Evolutionary conservation across 2,797 vertebrate species (phyloP), one percentile per base, ranked within the genome.

Genomic region (Kryptopterus vitreolus): DNA sequence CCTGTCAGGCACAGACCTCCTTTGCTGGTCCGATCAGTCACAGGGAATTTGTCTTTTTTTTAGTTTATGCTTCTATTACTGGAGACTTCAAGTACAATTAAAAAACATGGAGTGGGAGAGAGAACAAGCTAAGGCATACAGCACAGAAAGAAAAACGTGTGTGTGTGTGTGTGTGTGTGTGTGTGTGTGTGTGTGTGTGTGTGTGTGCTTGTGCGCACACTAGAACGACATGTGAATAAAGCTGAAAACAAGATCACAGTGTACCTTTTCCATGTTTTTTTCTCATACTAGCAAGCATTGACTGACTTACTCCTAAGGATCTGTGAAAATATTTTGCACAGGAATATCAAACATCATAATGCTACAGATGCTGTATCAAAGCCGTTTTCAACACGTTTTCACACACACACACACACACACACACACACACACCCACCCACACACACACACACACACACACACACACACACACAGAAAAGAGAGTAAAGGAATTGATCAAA

Each of bases 401-500:
- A n/a, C n/a, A n/a, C n/a, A n/a, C n/a, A n/a, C n/a, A n/a, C n/a
- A n/a, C n/a, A n/a, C n/a, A n/a, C n/a, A n/a, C n/a, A n/a, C n/a
- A n/a, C n/a, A n/a, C n/a, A n/a, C n/a, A n/a, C n/a, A n/a, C n/a
- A n/a, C n/a, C n/a, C n/a, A n/a, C n/a, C n/a, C n/a, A n/a, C n/a
- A n/a, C n/a, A n/a, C n/a, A n/a, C n/a, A n/a, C n/a, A n/a, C n/a
- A n/a, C n/a, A n/a, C n/a, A n/a, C n/a, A n/a, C n/a, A n/a, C n/a
- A n/a, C n/a, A n/a, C 16, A 31, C 16, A 61, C 5, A 11, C 3
- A 6, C 22, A 62, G 31, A 55, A 57, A 29, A 29, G 16, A 16
- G 22, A 75, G 16, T 31, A 48, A 57, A 58, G 4, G 24, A 26
- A 70, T 57, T 78, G 4, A 24, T 46, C 63, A 70, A 53, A 74